Base-by-base conservation (phyloP, 2,888 invertebrate genomes). In the Megastigmus dorsalis region DNA sequence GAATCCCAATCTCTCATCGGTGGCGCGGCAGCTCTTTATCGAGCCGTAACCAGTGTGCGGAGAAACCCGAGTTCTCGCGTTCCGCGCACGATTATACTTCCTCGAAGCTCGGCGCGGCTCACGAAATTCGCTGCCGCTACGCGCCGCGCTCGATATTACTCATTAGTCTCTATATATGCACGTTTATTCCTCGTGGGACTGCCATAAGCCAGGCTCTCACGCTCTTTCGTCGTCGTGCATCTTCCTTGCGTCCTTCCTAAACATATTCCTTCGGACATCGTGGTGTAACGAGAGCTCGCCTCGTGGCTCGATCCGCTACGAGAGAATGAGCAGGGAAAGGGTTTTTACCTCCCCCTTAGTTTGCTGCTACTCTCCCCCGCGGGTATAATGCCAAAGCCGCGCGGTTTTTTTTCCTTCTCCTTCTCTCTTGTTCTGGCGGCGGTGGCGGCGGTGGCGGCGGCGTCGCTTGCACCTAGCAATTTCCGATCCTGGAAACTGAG, bases 391-490 rank as follows among this genome's bases (percentile, higher is more conserved):
- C 55, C 59, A 71, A 68, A 68, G 60, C 71, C 52, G 72, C 63
- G 33, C 63, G 62, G n/a, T n/a, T 52, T 20, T 60, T n/a, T 48
- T 18, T 41, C 20, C 13, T 30, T 50, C 13, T 41, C 33, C n/a
- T n/a, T 41, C 20, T 55, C 28, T 66, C 41, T 15, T 57, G 57
- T 23, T 3, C n/a, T n/a, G n/a, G n/a, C 20, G 6, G 10, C 45
- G 9, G n/a, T 23, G 33, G n/a, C 43, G n/a, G n/a, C n/a, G n/a
- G n/a, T n/a, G n/a, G 57, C 57, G 65, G 50, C 65, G 38, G 18
- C 65, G 57, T 23, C 45, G 59, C 60, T 66, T 30, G 66, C 68
- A 76, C 62, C 75, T 68, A 72, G 75, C 54, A 76, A 76, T 76
- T 76, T 76, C 45, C 72, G 75, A 68, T 76, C 68, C 55, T 48